Evolutionary conservation across 2,888 invertebrate genomes (phyloP), one percentile per base, ranked within the genome.

Genomic region (Junonia oenone): DNA sequence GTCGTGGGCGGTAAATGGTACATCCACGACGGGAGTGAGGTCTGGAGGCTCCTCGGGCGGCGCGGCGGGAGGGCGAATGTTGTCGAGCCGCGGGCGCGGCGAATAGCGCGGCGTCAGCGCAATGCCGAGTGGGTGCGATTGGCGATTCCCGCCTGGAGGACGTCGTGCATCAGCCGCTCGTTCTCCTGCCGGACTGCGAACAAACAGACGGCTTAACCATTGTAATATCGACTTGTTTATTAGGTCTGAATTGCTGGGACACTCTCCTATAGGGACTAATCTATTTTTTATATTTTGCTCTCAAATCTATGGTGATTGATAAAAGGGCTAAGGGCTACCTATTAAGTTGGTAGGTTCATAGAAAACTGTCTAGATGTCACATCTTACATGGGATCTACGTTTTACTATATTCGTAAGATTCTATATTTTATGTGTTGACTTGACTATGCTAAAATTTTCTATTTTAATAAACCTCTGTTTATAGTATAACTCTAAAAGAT

Each of bases 111-210:
- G 90, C 75, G 90, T 90, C 89, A 89, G 86, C 83, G 89, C 85
- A 75, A 88, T 88, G 69, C 90, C 82, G 82, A 89, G 88, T 86
- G 91, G 87, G 90, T 89, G 88, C 86, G 90, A 88, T 91, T 91
- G 81, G 83, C 85, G 82, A 84, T 79, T 81, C 80, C 89, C 84
- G 75, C 85, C 85, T 94, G 94, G 80, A 94, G 91, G 70, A 94
- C 95, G 87, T 95, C 95, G 81, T 92, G 92, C 91, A 96, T 92
- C 87, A 96, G 91, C 85, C 95, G 95, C 91, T 96, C 96, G 91
- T 96, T 96, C 91, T 96, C 95, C 90, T 95, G 95, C 71, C 96
- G 95, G 82, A 96, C 96, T 96, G 93, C 68, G 92, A 92, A 86
- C 88, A 87, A 90, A 71, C 63, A 76, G 58, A 62, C 60, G 66